Conservation (phyloP, 2,797 vertebrate genomes). For the Ibycter americanus region DNA sequence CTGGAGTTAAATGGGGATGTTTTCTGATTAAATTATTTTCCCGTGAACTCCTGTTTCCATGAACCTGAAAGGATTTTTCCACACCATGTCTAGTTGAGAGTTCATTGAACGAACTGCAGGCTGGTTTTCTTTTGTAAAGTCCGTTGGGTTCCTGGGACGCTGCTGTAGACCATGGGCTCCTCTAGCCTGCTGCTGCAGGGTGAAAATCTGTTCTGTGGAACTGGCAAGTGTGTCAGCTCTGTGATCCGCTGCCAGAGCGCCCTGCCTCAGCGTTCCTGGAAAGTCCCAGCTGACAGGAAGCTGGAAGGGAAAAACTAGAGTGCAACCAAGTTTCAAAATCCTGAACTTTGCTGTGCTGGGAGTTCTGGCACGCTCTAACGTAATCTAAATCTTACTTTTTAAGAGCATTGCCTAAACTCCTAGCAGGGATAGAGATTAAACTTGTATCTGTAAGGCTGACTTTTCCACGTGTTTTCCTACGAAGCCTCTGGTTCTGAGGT, state of each 20-base stretch:
- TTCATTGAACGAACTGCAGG: background rate
- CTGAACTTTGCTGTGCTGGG: background rate
- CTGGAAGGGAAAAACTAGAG: background rate
- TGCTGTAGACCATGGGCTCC: background rate
- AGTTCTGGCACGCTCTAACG: background rate
- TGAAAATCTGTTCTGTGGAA: background rate
- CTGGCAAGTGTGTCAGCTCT: background rate
- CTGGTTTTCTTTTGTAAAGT: background rate
- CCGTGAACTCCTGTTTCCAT: background rate
- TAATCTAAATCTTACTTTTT: background rate
- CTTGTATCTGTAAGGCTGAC: background rate
- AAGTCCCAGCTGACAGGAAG: slow-evolving; percentile 6
- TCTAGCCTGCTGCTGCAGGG: background rate
- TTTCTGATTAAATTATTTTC: background rate
- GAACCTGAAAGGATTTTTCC: background rate
- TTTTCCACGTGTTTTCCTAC: background rate
- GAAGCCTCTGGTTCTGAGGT: background rate
- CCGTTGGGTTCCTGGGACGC: background rate
- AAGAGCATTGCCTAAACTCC: background rate
- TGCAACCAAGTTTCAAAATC: background rate
- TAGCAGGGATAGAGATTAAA: background rate
- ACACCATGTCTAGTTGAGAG: background rate
- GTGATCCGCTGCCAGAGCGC: background rate
- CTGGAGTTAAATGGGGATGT: background rate
- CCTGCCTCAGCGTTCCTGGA: background rate